Evolutionary conservation across 2,888 invertebrate species (phyloP), one percentile per base, ranked within the genome.

Genomic region (Ichneumon xanthorius): DNA sequence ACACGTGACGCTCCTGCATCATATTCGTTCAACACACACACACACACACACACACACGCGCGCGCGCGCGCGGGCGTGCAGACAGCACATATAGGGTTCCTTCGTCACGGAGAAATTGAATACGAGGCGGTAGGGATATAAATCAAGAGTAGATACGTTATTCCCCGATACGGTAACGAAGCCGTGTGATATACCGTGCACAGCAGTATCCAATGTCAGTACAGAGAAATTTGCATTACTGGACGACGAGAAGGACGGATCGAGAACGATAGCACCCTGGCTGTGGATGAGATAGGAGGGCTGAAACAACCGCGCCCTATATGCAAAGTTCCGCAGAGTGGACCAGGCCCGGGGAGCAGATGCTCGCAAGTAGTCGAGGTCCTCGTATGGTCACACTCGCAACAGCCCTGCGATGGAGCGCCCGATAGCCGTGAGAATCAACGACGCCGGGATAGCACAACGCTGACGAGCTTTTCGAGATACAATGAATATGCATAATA

Each of bases 91-190:
- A 26, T 5, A 14, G 11, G 77, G 70, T 71, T 82, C 67, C 82
- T 80, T 84, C 72, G 73, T 37, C 73, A 40, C 70, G 71, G 80
- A 77, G 80, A 87, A 88, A 88, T 88, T 88, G 85, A 87, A 87
- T 88, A 79, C 86, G 87, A 87, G 80, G 80, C 86, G 68, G 73
- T 63, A 67, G 75, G 70, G 86, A 73, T 83, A 87, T 88, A 88
- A 88, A 88, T 88, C 87, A 88, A 83, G 82, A 80, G 70, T 81
- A 84, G 82, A 76, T 81, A 71, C 80, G 81, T 48, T 79, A 50
- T 71, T 79, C 65, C 26, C 63, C 70, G 82, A 87, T 85, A 84
- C 58, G 77, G 82, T 84, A 86, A 82, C 84, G 80, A 84, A 83
- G 71, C 77, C 55, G 26, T 55, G 33, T 22, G 22, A 30, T 19